Conservation (phyloP, 1,140 invertebrate species). For the Penaeus vannamei region DNA sequence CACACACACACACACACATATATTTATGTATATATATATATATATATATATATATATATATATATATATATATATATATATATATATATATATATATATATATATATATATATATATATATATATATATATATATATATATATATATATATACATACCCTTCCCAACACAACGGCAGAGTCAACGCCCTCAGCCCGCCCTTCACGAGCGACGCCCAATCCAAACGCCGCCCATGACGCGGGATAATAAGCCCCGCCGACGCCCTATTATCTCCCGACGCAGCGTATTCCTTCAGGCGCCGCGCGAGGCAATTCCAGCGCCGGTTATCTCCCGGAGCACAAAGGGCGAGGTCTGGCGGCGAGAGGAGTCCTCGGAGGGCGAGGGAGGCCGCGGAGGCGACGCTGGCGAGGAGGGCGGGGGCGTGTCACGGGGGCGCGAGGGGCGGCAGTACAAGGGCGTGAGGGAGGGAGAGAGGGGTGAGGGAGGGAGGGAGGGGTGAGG, state of each 20-base stretch:
- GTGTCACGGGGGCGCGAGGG: background rate
- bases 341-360: too few relatives aligned
- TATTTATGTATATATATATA: slow-evolving; percentile 24
- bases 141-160: slow-evolving; percentile 27
- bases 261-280: too few relatives aligned
- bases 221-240: too few relatives aligned
- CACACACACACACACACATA: slow-evolving; percentile 11
- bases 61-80: slow-evolving; percentile 34
- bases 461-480: background rate
- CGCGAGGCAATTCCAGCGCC: too few relatives aligned
- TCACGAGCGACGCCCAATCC: too few relatives aligned
- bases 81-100: slow-evolving; percentile 34
- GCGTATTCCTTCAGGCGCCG: too few relatives aligned
- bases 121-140: slow-evolving; percentile 38
- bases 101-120: slow-evolving; percentile 40
- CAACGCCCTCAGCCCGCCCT: background rate
- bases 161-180: background rate
- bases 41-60: slow-evolving; percentile 29
- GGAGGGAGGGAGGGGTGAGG: background rate
- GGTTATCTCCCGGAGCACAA: too few relatives aligned
- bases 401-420: too few relatives aligned
- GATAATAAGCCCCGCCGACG: too few relatives aligned
- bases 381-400: too few relatives aligned
- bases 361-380: too few relatives aligned
- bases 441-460: background rate